Base-by-base conservation (phyloP, 2,888 invertebrate species). In the Ditylenchus weischeri region DNA sequence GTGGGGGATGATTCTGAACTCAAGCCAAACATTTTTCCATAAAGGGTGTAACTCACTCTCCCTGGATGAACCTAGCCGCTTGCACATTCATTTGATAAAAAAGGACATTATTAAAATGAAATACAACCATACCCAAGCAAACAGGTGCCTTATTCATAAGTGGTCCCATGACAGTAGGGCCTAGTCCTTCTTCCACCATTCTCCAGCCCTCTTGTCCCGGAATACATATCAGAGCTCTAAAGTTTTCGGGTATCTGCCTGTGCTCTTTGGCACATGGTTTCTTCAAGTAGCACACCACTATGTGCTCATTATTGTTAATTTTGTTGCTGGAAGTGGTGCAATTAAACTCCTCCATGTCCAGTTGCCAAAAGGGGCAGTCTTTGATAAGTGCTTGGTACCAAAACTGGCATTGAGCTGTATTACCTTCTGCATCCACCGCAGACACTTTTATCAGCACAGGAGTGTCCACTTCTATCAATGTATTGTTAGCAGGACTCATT, bases 171-270 rank as follows among this genome's bases (percentile, higher is more conserved):
- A 57, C 50, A 21, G 35, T 47, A 19, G 65, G 23, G 49, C 58
- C 54, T 18, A 59, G 48, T 11, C 47, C 51, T 38, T 69, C 69
- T 38, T 63, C 48, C 11, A 69, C 58, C n/a, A 69, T 29, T 23
- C 68, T 50, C 69, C 69, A 69, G 23, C 69, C 61, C 13, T 47
- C 18, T 35, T 69, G 69, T 7, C 69, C 69, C 13, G 69, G 69
- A 7, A 57, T 64, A 19, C 69, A 69, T 7, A 64, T 47, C 4
- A 69, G 18, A 0, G 69, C 66, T 35, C 63, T 69, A 23, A 62
- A 49, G n/a, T 63, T 36, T 23, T 57, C 38, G 18, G 68, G 68
- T 11, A 68, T 18, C 19, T 67, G 65, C 8, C 66, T 47, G 19
- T 36, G 50, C 10, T 21, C 43, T 36, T 29, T 48, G 8, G 36